These are phyloP conservation scores for Rousettus madagascariensis DNA, from an alignment of 2,797 vertebrate species.

Conservation along the genomic window DNA sequence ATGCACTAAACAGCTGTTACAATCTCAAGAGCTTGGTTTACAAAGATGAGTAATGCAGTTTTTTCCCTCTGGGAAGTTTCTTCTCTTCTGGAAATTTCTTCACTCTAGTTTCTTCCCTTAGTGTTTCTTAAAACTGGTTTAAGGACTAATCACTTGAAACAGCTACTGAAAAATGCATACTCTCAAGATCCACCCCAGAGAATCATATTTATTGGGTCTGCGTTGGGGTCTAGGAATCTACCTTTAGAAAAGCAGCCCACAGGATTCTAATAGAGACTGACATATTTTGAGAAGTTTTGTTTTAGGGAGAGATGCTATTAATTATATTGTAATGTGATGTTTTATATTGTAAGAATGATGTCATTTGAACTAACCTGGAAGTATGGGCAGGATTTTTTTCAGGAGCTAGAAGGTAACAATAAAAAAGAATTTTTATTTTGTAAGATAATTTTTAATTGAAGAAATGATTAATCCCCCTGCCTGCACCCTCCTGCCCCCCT, in stretches of 20 bases:
- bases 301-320: neutral
- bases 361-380: neutral
- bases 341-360: neutral
- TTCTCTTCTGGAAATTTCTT: slow-evolving; percentile 35
- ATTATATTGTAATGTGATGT: neutral
- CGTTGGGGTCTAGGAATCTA: neutral
- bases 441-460: no score
- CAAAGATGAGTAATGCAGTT: slow-evolving; percentile 60
- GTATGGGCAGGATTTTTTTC: neutral
- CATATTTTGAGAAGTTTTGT: neutral
- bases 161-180: slow-evolving; percentile 1
- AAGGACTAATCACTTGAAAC: slow-evolving; percentile 18
- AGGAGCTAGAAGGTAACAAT: neutral
- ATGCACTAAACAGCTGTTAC: slow-evolving; percentile 45
- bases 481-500: no score
- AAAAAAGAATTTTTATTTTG: neutral
- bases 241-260: neutral
- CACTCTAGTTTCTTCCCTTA: neutral
- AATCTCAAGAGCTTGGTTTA: slow-evolving; percentile 55
- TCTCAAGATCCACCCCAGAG: neutral
- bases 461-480: no score
- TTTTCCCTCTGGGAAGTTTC: slow-evolving; percentile 57
- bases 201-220: neutral
- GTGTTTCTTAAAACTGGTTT: neutral
- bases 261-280: neutral